Base-by-base conservation (phyloP, 2,888 invertebrate genomes). In the Drosophila setosimentum region DNA sequence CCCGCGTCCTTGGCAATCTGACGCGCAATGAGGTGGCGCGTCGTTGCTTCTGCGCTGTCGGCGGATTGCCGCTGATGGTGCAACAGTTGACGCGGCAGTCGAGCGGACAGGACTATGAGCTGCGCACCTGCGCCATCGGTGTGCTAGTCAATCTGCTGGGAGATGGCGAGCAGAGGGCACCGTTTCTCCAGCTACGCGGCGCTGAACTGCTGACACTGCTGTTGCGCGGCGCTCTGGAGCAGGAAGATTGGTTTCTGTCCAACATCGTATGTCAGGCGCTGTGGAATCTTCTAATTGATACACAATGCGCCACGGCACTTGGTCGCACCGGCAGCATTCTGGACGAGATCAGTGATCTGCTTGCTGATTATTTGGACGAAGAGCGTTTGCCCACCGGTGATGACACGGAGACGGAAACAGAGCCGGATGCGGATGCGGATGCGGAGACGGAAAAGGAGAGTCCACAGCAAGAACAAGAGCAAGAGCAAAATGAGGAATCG, bases 1-100 rank as follows among this genome's bases (percentile, higher is more conserved):
- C 96, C 83, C 94, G 97, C 73, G 97, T 97, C 63, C 94, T 97
- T 78, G 97, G 97, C 35, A 98, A 98, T 93, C 93, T 98, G 78
- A 96, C 97, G 1, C 94, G 97, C 49, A 95, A 96, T 30, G 94
- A 94, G 91, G 92, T 94, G 72, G 95, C 96, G 0, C 93, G 96
- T 70, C 95, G 95, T 68, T 95, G 94, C 77, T 94, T 97, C 68
- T 94, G 96, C 75, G 94, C 95, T 54, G 94, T 95, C 33, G 96
- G 96, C 75, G 96, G 95, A 2, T 93, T 96, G 35, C 93, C 94
- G 51, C 91, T 94, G 32, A 93, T 96, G 6, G 94, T 95, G 24
- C 30, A 89, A 65, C 85, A 88, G 21, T 68, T 91, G 30, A 88
- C 91, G 0, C 76, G 80, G 3, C 86, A 82, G 60, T 63, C 76